These are phyloP conservation scores for Neomonachus schauinslandi DNA, from an alignment of 2,113 vertebrate species.

Conservation along the genomic window DNA sequence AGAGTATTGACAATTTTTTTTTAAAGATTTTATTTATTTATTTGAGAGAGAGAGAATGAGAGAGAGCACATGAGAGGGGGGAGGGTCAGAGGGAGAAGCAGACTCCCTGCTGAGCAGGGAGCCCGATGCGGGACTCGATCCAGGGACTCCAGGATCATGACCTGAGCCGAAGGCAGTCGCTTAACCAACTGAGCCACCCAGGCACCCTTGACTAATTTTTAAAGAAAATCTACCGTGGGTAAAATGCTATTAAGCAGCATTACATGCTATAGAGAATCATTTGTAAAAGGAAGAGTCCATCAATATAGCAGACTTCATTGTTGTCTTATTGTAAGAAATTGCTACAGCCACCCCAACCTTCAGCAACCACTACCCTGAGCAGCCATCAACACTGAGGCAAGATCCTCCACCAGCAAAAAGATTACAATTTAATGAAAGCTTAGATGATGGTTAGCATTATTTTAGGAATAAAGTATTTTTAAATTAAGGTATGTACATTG, in stretches of 20 bases:
- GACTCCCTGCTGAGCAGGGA: too few species aligned
- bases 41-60: too few species aligned
- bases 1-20: not conserved
- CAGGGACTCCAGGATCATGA: too few species aligned
- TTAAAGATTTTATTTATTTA: too few species aligned
- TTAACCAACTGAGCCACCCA: too few species aligned
- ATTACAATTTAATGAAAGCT: not conserved
- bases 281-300: not conserved
- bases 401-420: not conserved
- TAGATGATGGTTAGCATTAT: not conserved
- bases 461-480: not conserved
- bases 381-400: not conserved
- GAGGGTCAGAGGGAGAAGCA: too few species aligned
- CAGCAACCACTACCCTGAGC: not conserved
- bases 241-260: not conserved
- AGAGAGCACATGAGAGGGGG: too few species aligned
- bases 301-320: not conserved
- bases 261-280: not conserved
- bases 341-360: not conserved
- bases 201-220: not conserved
- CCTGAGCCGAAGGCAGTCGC: too few species aligned
- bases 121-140: too few species aligned
- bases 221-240: not conserved
- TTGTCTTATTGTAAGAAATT: not conserved
- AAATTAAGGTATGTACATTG: not conserved